Evolutionary conservation across 1,140 invertebrate species (phyloP), one percentile per base, ranked within the genome.

Genomic region (Psix sp.): DNA sequence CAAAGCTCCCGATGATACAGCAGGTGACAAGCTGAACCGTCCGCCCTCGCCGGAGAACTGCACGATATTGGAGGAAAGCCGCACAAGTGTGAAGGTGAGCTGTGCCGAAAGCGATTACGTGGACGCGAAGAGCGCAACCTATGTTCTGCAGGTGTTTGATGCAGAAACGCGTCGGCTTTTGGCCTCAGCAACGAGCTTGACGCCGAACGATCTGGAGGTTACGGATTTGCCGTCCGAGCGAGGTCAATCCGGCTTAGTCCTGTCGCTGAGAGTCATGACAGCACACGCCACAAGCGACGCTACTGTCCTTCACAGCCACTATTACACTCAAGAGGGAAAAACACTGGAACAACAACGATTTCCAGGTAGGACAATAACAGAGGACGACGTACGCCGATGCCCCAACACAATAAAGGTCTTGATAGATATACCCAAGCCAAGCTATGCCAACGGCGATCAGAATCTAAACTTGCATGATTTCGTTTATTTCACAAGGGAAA

Each of bases 71-170:
- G 82, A 88, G 72, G 87, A 89, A 62, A 88, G 84, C 54, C 72
- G 74, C 15, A 85, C 86, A 33, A 84, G 81, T 40, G 82, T 90
- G 48, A 80, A 83, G 59, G 84, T 90, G 57, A 87, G 84, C 77
- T 90, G 88, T 75, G 84, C 85, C 10, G 82, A 86, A 73, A 80
- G 81, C 54, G 77, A 81, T 60, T 78, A 81, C 62, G 71, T 84
- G 63, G 78, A 82, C 40, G 72, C 82, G 18, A 82, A 82, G 66
- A 84, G 81, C 14, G 82, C 84, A 31, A 88, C 82, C 59, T 89
- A 88, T 76, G 79, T 90, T n/a, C 82, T 90, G 36, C 89, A 90
- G 73, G 88, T 89, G 33, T 90, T 86, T 77, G 88, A 89, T 62
- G 88, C 89, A 5, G 83, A 86, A 56, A 88, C 86, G 36, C 80